Conservation (phyloP, 2,888 invertebrate genomes). For the Isoperla grammatica region DNA sequence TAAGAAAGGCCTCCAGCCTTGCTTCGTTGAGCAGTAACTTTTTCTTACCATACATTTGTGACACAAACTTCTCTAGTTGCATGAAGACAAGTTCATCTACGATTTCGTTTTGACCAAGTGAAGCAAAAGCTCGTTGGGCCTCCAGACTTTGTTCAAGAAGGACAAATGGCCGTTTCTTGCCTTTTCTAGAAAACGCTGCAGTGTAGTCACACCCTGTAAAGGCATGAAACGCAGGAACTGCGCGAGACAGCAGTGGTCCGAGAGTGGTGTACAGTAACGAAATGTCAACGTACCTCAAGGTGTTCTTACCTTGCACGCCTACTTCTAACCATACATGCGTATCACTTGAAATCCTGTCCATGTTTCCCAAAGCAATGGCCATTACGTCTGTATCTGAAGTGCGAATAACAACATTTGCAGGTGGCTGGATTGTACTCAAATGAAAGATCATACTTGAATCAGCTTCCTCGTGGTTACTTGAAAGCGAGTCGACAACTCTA, state of each 20-base stretch:
- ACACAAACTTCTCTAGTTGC: too few relatives aligned
- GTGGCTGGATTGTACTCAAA: constrained; percentile 27
- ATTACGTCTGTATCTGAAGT: background rate
- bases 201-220: constrained; percentile 20
- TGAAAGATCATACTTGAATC: constrained; percentile 33
- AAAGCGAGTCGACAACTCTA: background rate
- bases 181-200: constrained; percentile 17
- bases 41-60: too few relatives aligned
- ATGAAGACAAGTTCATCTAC: too few relatives aligned
- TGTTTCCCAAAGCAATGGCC: constrained; percentile 1
- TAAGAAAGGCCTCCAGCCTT: too few relatives aligned
- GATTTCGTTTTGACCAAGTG: too few relatives aligned
- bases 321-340: constrained; percentile 1
- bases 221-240: constrained; percentile 18
- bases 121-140: too few relatives aligned
- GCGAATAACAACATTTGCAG: background rate
- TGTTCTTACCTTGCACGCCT: background rate
- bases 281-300: background rate
- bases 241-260: background rate
- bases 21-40: too few relatives aligned
- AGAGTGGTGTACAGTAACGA: background rate
- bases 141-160: background rate
- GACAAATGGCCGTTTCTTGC: constrained; percentile 1
- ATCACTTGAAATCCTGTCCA: background rate
- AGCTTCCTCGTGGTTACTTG: constrained; percentile 33